Percentiles rank a stretch among this genome's conserved stretches.
These are phyloP conservation scores for Styela plicata DNA, from an alignment of 23 tunicate species.

Conservation along the genomic window DNA sequence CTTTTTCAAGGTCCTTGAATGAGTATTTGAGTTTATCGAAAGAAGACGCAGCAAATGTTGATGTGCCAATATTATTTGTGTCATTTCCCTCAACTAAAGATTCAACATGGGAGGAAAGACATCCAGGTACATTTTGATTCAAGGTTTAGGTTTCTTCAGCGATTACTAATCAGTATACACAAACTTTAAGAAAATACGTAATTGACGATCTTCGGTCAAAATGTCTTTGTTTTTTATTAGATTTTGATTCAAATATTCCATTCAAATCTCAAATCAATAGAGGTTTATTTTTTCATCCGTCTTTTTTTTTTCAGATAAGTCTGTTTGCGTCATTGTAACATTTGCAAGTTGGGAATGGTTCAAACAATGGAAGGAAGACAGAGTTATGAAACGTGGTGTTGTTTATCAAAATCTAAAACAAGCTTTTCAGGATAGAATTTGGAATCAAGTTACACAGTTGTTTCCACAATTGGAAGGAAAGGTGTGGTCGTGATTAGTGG, in stretches of 20 bases:
- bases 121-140: constrained; percentile 56
- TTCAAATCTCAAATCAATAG: too few species aligned
- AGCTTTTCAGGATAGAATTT: constrained; percentile 21
- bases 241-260: too few species aligned
- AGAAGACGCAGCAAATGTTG: constrained; percentile 27
- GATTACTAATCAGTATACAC: too few species aligned
- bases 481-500: too few species aligned
- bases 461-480: constrained; percentile 36
- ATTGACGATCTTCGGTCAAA: too few species aligned
- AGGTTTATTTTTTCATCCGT: too few species aligned
- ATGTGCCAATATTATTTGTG: constrained; percentile 22
- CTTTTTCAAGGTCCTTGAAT: constrained; percentile 3
- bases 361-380: constrained; percentile 37
- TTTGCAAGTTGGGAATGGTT: constrained; percentile 38
- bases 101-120: constrained; percentile 59
- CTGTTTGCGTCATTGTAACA: constrained; percentile 40
- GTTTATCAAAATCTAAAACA: constrained; percentile 33
- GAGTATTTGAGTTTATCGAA: constrained; percentile 8
- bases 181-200: too few species aligned
- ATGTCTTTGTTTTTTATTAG: too few species aligned
- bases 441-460: constrained; percentile 27
- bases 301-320: constrained; percentile 9
- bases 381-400: constrained; percentile 31
- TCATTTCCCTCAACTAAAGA: constrained; percentile 95
- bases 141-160: too few species aligned